A percentile compares a stretch with the other conserved stretches of the same genome.
These are phyloP conservation scores for Ennomos fuscantarius DNA, from an alignment of 2,888 invertebrate genomes.

Conservation along the genomic window DNA sequence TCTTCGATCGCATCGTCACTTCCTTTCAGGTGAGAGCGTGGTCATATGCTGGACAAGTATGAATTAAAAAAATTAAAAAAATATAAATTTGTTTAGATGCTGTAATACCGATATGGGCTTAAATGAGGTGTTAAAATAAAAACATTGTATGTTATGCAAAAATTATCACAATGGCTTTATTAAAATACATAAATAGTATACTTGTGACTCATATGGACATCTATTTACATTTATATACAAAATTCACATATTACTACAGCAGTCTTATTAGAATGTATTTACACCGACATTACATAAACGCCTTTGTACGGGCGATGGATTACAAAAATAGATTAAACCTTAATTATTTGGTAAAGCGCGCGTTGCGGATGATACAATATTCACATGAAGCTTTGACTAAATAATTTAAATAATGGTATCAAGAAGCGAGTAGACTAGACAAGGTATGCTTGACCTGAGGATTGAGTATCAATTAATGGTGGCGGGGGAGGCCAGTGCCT, in stretches of 20 bases:
- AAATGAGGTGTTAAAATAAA: conserved; percentile 21
- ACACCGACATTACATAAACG: conserved; percentile 77
- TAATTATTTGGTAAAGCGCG: conserved; percentile 84
- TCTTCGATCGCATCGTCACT: too few relatives aligned
- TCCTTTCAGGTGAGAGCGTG: too few relatives aligned
- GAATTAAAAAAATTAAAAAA: too few relatives aligned
- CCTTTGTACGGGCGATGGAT: conserved; percentile 75
- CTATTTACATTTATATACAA: conserved; percentile 82
- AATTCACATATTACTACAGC: conserved; percentile 83
- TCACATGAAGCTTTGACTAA: conserved; percentile 80
- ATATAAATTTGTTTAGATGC: too few relatives aligned
- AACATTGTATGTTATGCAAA: conserved; percentile 67
- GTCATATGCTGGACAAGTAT: too few relatives aligned
- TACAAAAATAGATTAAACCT: conserved; percentile 81
- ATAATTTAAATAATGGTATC: conserved; percentile 49
- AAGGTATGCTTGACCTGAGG: conserved; percentile 80
- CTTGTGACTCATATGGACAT: conserved; percentile 83
- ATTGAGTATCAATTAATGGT: conserved; percentile 73
- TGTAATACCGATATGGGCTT: not conserved
- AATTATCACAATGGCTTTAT: conserved; percentile 86
- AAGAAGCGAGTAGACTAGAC: conserved; percentile 76
- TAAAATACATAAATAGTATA: conserved; percentile 86
- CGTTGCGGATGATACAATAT: conserved; percentile 74
- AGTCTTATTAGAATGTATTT: conserved; percentile 84
- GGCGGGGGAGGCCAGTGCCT: conserved; percentile 80